Conservation (phyloP, 37 sponge, comb jelly and placozoan genomes). For the Haliclona indistincta region DNA sequence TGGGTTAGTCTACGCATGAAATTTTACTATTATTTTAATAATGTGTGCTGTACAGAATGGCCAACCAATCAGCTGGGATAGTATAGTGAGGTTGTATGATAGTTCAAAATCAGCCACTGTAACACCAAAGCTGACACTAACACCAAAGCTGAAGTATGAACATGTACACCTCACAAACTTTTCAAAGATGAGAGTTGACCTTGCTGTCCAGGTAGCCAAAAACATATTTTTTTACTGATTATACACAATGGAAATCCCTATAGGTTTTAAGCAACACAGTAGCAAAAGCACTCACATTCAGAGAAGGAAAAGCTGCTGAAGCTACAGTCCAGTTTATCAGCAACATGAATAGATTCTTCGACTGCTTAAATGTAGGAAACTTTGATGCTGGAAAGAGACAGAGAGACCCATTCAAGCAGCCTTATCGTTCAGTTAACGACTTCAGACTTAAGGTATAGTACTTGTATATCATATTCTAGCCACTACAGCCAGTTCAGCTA, state of each 20-base stretch:
- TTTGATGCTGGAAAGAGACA: neutral
- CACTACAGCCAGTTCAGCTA: neutral
- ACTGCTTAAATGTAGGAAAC: slow-evolving; percentile 20
- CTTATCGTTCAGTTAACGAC: slow-evolving; percentile 18
- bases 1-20: neutral
- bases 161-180: slow-evolving; percentile 7
- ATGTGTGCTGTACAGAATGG: slow-evolving; percentile 1
- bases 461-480: neutral
- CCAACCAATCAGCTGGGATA: slow-evolving; percentile 16
- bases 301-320: neutral
- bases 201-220: slow-evolving; percentile 26
- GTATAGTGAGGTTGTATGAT: slow-evolving; percentile 13
- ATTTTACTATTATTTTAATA: neutral
- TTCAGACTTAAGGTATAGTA: slow-evolving; percentile 12
- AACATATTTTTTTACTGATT: neutral
- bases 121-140: neutral
- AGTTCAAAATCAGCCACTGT: neutral
- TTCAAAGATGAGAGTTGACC: slow-evolving; percentile 20
- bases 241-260: neutral
- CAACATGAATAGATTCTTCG: slow-evolving; percentile 13
- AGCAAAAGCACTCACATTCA: slow-evolving; percentile 3
- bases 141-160: slow-evolving; percentile 4
- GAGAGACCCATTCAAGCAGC: slow-evolving; percentile 1
- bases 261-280: slow-evolving; percentile 24
- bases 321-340: slow-evolving; percentile 16